Percentiles rank a stretch among this genome's conserved stretches.
phyloP scores from a whole-genome alignment of 1,140 invertebrate species.

The Holotrichia oblita region DNA sequence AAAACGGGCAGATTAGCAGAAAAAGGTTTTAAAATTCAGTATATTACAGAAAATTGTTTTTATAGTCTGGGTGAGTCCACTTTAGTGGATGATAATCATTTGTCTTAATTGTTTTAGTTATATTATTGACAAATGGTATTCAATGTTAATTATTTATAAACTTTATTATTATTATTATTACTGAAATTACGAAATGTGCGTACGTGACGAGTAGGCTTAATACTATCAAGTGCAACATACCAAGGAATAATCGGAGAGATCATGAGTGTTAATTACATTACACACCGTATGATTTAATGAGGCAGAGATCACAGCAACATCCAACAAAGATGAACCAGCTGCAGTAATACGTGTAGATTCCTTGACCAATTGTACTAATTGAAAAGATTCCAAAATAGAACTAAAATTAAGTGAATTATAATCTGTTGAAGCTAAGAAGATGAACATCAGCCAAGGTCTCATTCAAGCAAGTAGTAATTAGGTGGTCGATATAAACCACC shows the following conservation, averaged over 20 bases:
- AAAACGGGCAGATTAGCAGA: too few species aligned
- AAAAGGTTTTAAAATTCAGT: too few species aligned
- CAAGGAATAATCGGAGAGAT: neutral
- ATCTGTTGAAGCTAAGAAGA: neutral
- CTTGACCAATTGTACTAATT: neutral
- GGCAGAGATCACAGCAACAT: neutral
- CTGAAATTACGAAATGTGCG: neutral
- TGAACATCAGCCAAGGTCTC: neutral
- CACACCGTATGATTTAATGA: neutral
- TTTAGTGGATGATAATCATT: too few species aligned
- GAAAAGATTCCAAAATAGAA: neutral
- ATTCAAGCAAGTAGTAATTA: neutral
- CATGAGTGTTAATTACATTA: too few species aligned
- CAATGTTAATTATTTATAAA: too few species aligned
- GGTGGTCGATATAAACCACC: neutral
- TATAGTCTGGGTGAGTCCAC: too few species aligned
- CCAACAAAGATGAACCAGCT: neutral
- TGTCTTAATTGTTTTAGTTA: too few species aligned
- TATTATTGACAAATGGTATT: too few species aligned
- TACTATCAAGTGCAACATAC: neutral
- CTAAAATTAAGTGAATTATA: neutral
- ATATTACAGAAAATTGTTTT: too few species aligned
- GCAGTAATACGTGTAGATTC: neutral
- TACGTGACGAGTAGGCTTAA: neutral
- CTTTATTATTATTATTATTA: too few species aligned